Conservation (phyloP, 2,113 vertebrate species). For the Okapia johnstoni region DNA sequence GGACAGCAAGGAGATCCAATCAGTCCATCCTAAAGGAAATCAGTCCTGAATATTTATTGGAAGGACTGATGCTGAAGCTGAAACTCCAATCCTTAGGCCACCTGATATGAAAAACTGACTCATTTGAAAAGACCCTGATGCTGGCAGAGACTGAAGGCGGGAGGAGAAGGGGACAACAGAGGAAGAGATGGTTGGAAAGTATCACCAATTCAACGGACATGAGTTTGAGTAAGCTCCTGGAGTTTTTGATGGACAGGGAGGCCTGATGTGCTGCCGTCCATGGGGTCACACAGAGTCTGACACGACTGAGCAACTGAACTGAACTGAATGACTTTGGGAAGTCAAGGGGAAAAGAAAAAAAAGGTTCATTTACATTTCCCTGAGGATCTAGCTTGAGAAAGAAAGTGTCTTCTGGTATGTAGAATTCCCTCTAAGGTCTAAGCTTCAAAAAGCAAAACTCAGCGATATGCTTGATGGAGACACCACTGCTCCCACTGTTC, state of each 20-base stretch:
- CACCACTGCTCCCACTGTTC: rapidly evolving
- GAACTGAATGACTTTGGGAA: background rate
- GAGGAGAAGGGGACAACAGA: background rate
- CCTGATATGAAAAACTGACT: background rate
- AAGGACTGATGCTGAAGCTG: background rate
- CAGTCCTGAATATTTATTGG: background rate
- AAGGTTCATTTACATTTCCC: background rate
- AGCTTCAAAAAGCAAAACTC: background rate
- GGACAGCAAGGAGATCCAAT: background rate
- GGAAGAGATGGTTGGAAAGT: background rate
- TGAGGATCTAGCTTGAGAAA: background rate
- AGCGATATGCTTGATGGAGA: background rate
- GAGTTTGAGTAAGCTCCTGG: background rate
- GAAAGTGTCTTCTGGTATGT: rapidly evolving
- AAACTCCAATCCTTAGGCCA: background rate
- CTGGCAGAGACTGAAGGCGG: background rate
- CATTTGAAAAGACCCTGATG: background rate
- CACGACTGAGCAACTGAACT: background rate
- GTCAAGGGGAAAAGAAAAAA: background rate
- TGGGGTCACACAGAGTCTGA: background rate
- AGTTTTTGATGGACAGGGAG: background rate
- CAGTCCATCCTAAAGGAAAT: background rate
- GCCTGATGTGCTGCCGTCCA: background rate
- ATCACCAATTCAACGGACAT: rapidly evolving
- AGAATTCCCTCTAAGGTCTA: background rate